These are phyloP conservation scores for Amphiprion ocellaris DNA, from an alignment of 2,113 vertebrate species.

Conservation along the genomic window DNA sequence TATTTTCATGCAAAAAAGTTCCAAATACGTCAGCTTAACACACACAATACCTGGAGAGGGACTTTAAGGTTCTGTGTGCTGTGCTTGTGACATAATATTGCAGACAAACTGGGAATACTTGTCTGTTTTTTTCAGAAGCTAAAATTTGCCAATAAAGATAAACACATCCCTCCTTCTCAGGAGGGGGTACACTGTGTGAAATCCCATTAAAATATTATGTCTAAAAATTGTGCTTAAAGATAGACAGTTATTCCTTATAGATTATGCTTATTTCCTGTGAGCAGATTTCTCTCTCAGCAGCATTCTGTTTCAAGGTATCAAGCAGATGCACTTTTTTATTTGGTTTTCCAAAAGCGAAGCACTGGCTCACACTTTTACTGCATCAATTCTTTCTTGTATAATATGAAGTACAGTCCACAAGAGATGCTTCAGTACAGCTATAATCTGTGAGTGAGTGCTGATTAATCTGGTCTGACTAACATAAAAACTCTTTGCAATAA, in stretches of 20 bases:
- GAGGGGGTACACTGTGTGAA: constrained; percentile 7
- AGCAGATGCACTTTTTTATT: background rate
- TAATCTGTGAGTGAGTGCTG: constrained; percentile 4
- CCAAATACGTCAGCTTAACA: too few species aligned
- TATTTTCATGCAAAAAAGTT: too few species aligned
- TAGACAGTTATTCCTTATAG: background rate
- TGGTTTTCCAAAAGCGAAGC: background rate
- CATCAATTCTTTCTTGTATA: background rate
- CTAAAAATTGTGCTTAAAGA: background rate
- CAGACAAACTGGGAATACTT: background rate
- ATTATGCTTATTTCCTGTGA: constrained; percentile 8
- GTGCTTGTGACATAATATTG: background rate
- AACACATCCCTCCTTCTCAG: constrained; percentile 20
- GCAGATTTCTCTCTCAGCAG: constrained; percentile 7
- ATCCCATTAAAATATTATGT: background rate
- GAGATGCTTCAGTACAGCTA: background rate
- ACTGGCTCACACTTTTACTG: background rate
- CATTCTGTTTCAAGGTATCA: background rate
- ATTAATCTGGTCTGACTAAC: background rate
- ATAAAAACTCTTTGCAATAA: background rate
- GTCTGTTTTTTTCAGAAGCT: background rate
- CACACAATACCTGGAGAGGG: too few species aligned
- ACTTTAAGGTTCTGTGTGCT: too few species aligned
- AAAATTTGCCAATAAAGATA: constrained; percentile 1
- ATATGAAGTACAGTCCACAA: background rate